These are phyloP conservation scores for Zoanthus gigantus DNA, from an alignment of 92 coral and sea anemone genomes.

Conservation along the genomic window DNA sequence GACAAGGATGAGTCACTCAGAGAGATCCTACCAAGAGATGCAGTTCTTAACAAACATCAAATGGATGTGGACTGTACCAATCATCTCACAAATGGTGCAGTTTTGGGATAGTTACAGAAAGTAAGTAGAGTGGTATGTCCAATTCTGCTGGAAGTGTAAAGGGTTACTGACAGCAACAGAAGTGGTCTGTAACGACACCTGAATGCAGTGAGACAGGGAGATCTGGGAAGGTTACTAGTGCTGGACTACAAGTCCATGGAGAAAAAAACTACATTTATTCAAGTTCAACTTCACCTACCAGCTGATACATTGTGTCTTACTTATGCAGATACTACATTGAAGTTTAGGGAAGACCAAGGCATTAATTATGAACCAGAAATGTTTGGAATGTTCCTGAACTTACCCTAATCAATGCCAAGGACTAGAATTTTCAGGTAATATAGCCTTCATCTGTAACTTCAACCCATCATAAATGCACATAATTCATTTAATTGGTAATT, in stretches of 20 bases:
- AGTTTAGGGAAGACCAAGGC: too few species aligned
- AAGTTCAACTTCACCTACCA: neutral
- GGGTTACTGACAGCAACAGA: constrained; percentile 38
- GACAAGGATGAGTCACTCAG: constrained; percentile 33
- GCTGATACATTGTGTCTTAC: too few species aligned
- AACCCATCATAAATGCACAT: too few species aligned
- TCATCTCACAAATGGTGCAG: constrained; percentile 33
- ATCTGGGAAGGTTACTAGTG: constrained; percentile 57
- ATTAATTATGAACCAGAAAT: too few species aligned
- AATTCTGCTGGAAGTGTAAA: constrained; percentile 52
- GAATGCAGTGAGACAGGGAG: constrained; percentile 49
- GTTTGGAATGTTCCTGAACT: too few species aligned
- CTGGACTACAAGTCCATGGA: constrained; percentile 56
- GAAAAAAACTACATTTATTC: neutral
- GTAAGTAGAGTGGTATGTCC: constrained; percentile 47
- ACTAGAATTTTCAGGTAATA: too few species aligned
- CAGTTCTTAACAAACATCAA: neutral
- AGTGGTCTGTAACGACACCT: constrained; percentile 55
- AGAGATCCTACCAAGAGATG: constrained; percentile 53
- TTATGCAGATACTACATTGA: too few species aligned
- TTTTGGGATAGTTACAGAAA: constrained; percentile 35
- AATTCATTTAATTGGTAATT: too few species aligned
- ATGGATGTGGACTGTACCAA: constrained; percentile 57
- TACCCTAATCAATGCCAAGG: too few species aligned
- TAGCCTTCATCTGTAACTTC: too few species aligned